Evolutionary conservation across 2,113 vertebrate genomes (phyloP).

Genomic region (Hydropotes inermis): DNA sequence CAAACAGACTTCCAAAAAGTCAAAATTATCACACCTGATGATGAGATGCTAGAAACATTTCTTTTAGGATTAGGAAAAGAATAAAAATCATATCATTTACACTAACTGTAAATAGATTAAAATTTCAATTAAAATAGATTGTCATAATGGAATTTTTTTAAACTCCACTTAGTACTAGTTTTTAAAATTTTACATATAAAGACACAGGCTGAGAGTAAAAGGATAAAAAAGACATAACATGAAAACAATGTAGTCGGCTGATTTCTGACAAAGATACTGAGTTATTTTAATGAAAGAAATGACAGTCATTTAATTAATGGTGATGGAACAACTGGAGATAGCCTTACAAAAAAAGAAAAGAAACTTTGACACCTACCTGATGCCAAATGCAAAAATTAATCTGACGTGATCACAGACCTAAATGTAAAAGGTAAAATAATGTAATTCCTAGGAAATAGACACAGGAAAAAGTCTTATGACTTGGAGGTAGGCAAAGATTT

Average conservation of each 20-base stretch:
- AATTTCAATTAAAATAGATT: background rate
- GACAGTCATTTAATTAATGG: background rate
- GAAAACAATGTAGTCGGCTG: background rate
- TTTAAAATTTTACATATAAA: background rate
- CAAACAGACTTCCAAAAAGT: background rate
- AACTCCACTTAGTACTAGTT: background rate
- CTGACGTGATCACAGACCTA: background rate
- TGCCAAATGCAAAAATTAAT: conserved; percentile 1
- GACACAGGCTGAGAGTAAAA: background rate
- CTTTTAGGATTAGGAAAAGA: conserved; percentile 8
- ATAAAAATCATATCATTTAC: background rate
- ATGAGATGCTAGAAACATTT: background rate
- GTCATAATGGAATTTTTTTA: background rate
- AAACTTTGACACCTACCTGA: background rate
- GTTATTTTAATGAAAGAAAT: background rate
- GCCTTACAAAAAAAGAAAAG: background rate
- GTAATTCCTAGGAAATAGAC: background rate
- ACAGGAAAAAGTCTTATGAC: background rate
- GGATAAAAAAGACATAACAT: background rate
- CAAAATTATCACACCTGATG: background rate
- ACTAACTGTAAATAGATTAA: background rate
- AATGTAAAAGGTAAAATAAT: background rate
- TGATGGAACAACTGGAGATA: background rate
- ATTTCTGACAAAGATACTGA: background rate
- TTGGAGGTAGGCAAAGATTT: background rate